Percentiles rank a stretch among this genome's conserved stretches.
Evolutionary conservation across 1,140 invertebrate species (phyloP).

Genomic region (Dendrolimus kikuchii): DNA sequence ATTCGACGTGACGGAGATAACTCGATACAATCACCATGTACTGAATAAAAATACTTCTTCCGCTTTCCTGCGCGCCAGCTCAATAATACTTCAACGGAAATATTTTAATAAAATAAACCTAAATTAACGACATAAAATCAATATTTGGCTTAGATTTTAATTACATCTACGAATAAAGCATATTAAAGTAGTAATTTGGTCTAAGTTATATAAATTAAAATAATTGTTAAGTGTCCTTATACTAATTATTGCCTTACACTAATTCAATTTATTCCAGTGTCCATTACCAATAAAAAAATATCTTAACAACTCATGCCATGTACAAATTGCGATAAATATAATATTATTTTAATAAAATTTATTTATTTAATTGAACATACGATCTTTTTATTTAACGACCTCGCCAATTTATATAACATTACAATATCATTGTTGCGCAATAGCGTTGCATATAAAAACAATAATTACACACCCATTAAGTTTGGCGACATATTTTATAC

Average conservation of each 20-base stretch:
- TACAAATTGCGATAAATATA: too few species aligned
- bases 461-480: too few species aligned
- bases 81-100: constrained; percentile 66
- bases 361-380: too few species aligned
- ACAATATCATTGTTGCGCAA: too few species aligned
- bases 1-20: constrained; percentile 11
- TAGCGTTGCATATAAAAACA: too few species aligned
- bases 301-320: constrained; percentile 33
- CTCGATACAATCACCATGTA: constrained; percentile 27
- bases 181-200: constrained; percentile 66
- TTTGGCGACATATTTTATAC: too few species aligned
- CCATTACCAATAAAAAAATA: constrained; percentile 31
- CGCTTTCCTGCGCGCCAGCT: constrained; percentile 40
- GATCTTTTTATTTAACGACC: too few species aligned
- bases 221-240: constrained; percentile 65
- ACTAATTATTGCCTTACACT: constrained; percentile 66
- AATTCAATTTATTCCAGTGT: constrained; percentile 49
- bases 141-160: constrained; percentile 71
- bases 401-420: too few species aligned
- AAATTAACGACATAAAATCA: constrained; percentile 61
- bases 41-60: constrained; percentile 54
- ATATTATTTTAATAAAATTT: too few species aligned
- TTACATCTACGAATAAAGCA: constrained; percentile 66
- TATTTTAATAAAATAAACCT: constrained; percentile 42
- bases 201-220: constrained; percentile 66